phyloP scores from a whole-genome alignment of 2,797 vertebrate genomes.

The Notoglanidium macrostoma region DNA sequence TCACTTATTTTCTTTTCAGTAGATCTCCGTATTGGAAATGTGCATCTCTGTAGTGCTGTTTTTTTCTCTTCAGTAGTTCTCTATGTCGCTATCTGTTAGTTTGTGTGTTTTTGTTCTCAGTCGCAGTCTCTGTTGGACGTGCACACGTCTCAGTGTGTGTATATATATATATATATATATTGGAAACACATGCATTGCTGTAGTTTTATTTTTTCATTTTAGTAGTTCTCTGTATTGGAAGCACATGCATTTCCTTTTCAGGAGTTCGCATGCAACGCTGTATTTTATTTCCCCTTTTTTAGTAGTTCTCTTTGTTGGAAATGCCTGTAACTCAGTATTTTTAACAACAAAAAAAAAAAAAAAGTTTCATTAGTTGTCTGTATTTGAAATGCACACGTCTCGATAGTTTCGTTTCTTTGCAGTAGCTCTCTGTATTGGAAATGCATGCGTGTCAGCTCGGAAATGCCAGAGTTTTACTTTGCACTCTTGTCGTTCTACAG shows the following conservation, averaged over 20 bases:
- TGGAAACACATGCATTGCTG: too few species aligned
- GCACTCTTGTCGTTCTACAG: neutral
- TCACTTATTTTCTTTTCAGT: neutral
- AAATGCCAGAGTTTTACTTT: neutral
- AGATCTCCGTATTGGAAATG: neutral
- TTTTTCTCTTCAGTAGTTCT: neutral
- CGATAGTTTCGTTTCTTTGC: too few species aligned
- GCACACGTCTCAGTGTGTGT: neutral
- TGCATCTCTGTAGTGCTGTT: neutral
- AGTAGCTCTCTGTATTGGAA: neutral
- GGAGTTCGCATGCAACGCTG: neutral
- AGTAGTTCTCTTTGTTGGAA: too few species aligned
- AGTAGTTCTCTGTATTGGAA: neutral
- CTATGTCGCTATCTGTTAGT: neutral
- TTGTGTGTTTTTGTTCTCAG: neutral
- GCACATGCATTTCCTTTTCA: neutral
- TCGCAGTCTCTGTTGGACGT: too few species aligned
- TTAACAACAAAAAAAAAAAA: too few species aligned
- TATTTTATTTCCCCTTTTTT: neutral
- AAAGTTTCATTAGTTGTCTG: neutral
- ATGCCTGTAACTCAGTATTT: too few species aligned
- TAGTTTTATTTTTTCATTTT: neutral
- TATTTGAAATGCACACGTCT: neutral
- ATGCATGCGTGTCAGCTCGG: neutral
- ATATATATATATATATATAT: too few species aligned